phyloP scores from a whole-genome alignment of 1,140 invertebrate genomes.

The Trissolcus basalis region DNA sequence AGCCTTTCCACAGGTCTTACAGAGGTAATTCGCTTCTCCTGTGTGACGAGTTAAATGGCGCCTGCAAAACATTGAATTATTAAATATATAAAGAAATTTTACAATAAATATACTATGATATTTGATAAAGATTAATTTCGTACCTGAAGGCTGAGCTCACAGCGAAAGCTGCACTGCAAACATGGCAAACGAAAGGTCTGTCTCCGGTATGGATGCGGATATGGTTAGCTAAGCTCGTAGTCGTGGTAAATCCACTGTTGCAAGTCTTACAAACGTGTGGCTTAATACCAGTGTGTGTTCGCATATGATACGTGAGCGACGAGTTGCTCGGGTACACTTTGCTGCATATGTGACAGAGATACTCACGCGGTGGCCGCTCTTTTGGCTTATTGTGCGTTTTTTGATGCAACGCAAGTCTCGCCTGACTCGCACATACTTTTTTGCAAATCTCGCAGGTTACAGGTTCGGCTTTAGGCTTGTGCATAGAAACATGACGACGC shows the following conservation, averaged over 20 bases:
- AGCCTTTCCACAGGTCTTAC: conserved; percentile 80
- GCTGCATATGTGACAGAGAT: conserved; percentile 74
- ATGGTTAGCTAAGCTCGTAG: conserved; percentile 73
- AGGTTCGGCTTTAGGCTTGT: conserved; percentile 74
- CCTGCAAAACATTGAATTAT: conserved; percentile 16
- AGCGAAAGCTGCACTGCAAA: conserved; percentile 74
- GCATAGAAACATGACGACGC: conserved; percentile 72
- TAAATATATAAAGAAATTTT: too few species aligned
- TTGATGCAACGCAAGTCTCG: conserved; percentile 70
- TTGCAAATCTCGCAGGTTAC: conserved; percentile 73
- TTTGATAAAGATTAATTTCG: neutral
- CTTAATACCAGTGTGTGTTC: conserved; percentile 74
- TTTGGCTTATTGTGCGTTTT: conserved; percentile 73
- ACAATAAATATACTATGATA: neutral
- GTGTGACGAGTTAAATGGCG: conserved; percentile 79
- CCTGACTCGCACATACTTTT: conserved; percentile 72
- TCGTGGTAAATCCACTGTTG: conserved; percentile 75
- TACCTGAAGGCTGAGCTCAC: conserved; percentile 72
- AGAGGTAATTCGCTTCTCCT: conserved; percentile 78
- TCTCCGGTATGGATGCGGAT: conserved; percentile 75
- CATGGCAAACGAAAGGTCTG: conserved; percentile 74
- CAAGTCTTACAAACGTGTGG: conserved; percentile 75
- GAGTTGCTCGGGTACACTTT: conserved; percentile 76
- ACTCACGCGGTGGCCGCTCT: conserved; percentile 72
- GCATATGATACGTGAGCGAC: conserved; percentile 75